phyloP scores from a whole-genome alignment of 2,797 vertebrate genomes.

The Gouania willdenowi region DNA sequence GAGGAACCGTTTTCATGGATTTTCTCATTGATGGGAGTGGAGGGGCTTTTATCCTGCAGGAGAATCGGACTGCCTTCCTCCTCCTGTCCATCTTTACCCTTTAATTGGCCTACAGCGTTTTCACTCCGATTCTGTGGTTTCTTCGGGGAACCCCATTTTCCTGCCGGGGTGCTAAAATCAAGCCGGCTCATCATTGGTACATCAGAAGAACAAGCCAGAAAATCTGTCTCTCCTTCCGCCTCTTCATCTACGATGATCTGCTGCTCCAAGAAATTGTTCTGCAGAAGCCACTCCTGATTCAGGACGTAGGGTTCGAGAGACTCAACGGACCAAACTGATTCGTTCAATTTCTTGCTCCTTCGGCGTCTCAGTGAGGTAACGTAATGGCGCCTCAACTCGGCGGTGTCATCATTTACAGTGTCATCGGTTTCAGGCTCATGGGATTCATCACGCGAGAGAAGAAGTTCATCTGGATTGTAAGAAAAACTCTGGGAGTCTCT shows the following conservation, averaged over 20 bases:
- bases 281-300: conserved; percentile 31
- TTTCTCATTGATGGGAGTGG: background rate
- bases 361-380: background rate
- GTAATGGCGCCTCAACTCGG: conserved; percentile 1
- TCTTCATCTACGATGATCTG: conserved; percentile 18
- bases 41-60: background rate
- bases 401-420: background rate
- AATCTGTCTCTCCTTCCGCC: background rate
- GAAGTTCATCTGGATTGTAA: background rate
- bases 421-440: conserved; percentile 5
- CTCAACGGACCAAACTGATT: conserved; percentile 67
- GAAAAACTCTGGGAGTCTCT: too few relatives aligned
- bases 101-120: background rate
- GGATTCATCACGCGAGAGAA: background rate
- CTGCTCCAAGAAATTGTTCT: conserved; percentile 20
- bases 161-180: conserved; percentile 5
- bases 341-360: conserved; percentile 26
- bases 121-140: background rate
- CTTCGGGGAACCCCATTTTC: background rate
- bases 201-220: too few relatives aligned
- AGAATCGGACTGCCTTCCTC: background rate
- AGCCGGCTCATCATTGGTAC: conserved; percentile 9
- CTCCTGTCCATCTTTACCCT: too few relatives aligned
- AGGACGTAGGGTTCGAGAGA: conserved; percentile 47
- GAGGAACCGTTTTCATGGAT: too few relatives aligned